Conservation (phyloP, 2,888 invertebrate species). For the Caenorhabditis zanzibari region DNA sequence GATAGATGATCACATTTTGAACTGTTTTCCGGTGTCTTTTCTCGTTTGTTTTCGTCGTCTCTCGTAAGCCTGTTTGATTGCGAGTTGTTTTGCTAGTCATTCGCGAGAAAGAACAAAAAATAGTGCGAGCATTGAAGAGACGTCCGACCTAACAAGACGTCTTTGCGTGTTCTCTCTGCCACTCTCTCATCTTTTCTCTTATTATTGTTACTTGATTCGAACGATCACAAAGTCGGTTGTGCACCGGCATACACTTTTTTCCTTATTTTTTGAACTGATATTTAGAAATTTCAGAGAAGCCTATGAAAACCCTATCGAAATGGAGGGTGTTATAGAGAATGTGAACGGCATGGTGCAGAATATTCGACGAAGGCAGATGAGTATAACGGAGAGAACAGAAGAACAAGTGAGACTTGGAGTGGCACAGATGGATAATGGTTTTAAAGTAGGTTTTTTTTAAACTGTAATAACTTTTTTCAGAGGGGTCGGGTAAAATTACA, state of each 20-base stretch:
- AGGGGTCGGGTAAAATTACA: too few relatives aligned
- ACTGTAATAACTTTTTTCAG: too few relatives aligned
- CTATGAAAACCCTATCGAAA: neutral
- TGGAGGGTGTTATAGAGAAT: constrained; percentile 40
- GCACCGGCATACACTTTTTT: constrained; percentile 12
- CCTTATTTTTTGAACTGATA: neutral
- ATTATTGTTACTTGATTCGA: constrained; percentile 2
- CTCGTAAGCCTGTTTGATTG: constrained; percentile 17
- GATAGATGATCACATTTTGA: constrained; percentile 18
- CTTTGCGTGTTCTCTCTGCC: constrained; percentile 7
- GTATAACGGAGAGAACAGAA: constrained; percentile 49
- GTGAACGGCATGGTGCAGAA: constrained; percentile 24
- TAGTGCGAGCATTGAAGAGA: neutral
- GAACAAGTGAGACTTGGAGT: constrained; percentile 45
- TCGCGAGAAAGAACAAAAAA: neutral
- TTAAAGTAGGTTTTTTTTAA: constrained; percentile 55
- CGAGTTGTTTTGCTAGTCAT: constrained; percentile 19
- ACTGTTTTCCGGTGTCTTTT: too few relatives aligned
- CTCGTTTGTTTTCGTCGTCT: neutral
- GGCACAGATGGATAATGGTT: constrained; percentile 58
- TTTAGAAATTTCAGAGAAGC: neutral
- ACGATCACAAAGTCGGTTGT: neutral
- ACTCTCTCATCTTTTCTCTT: neutral
- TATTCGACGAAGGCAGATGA: constrained; percentile 38
- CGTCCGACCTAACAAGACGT: neutral